Percentiles rank a stretch among this genome's conserved stretches.
Conservation (phyloP, 2,113 vertebrate genomes). For the Lynx canadensis region DNA sequence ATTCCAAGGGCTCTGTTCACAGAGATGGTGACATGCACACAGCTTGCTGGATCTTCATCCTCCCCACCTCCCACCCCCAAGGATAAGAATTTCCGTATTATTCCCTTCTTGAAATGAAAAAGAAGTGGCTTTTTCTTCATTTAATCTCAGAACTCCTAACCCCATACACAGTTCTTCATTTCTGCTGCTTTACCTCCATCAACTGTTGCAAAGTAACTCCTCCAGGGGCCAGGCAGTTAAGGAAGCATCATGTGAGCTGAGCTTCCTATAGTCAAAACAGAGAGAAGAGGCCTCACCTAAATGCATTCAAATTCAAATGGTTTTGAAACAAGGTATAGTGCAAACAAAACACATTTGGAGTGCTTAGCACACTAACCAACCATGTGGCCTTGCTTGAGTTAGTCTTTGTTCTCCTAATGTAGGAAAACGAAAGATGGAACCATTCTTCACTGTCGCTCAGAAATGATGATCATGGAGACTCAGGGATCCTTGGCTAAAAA, state of each 20-base stretch:
- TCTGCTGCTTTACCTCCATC: not conserved
- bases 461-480: not conserved
- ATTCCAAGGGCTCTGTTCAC: not conserved
- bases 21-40: not conserved
- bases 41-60: not conserved
- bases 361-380: not conserved
- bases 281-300: not conserved
- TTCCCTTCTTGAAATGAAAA: not conserved
- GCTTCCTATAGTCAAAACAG: not conserved
- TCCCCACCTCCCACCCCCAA: not conserved
- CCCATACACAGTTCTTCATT: not conserved
- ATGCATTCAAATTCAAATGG: not conserved
- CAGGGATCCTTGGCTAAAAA: not conserved
- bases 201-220: not conserved
- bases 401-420: constrained; percentile 3
- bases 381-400: not conserved
- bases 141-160: not conserved
- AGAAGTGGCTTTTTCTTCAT: not conserved
- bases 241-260: not conserved
- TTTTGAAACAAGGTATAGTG: not conserved
- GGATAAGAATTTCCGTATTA: not conserved
- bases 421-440: not conserved
- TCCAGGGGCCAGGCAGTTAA: not conserved
- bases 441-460: constrained; percentile 8
- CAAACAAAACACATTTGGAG: not conserved